Percentiles rank a stretch among this genome's conserved stretches.
phyloP scores from a whole-genome alignment of 2,113 vertebrate genomes.

The Eupsittula cactorum region DNA sequence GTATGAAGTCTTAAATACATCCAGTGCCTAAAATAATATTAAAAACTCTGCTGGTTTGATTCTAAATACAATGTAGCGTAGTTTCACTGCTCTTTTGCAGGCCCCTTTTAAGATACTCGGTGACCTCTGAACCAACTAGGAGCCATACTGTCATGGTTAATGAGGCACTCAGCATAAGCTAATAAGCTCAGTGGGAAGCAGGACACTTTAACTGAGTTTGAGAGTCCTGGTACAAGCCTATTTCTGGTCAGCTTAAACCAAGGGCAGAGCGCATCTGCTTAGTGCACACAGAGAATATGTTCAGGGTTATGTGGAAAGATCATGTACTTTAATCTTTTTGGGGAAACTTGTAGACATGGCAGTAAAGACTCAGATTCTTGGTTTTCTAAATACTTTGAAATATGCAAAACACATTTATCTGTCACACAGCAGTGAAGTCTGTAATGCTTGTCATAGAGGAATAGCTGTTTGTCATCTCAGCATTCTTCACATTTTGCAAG shows the following conservation, averaged over 20 bases:
- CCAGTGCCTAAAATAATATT: background rate
- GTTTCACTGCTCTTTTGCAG: background rate
- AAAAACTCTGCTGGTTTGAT: background rate
- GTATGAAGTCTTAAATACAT: background rate
- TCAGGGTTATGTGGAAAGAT: background rate
- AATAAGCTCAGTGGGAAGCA: background rate
- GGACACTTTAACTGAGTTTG: background rate
- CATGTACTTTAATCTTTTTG: background rate
- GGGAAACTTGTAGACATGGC: background rate
- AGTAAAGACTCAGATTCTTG: background rate
- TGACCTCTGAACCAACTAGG: background rate
- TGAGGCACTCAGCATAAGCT: background rate
- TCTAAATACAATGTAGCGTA: background rate
- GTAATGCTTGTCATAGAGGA: background rate
- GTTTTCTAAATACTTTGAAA: background rate
- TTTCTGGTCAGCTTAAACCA: background rate
- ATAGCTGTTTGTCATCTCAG: background rate
- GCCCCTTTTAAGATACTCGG: background rate
- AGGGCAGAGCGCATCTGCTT: background rate
- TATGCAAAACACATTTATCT: background rate
- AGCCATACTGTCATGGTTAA: background rate
- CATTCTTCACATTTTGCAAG: background rate
- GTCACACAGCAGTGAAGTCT: background rate
- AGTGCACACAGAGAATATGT: rapidly evolving
- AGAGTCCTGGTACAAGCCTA: background rate